Evolutionary conservation across 2,113 vertebrate species (phyloP).

Genomic region (Cyrtonyx montezumae): DNA sequence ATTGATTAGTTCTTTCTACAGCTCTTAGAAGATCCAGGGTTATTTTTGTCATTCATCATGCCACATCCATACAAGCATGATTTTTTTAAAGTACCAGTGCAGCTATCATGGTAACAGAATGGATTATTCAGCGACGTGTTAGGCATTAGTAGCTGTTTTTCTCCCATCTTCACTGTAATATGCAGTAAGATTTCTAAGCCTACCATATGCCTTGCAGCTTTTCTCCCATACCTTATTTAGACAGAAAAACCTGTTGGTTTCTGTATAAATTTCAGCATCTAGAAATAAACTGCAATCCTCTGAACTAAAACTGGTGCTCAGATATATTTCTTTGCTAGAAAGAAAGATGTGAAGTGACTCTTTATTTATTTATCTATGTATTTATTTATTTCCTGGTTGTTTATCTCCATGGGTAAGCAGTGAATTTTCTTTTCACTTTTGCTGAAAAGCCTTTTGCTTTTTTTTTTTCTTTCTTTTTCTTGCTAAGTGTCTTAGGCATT

Average conservation of each 20-base stretch:
- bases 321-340: neutral
- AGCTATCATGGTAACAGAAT: conserved; percentile 32
- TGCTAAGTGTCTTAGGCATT: neutral
- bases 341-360: neutral
- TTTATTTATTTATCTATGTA: neutral
- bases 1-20: conserved; percentile 47
- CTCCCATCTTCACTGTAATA: neutral
- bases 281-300: conserved; percentile 48
- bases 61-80: neutral
- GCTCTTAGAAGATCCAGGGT: conserved; percentile 32
- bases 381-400: neutral
- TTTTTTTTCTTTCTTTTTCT: too few species aligned
- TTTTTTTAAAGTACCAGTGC: conserved; percentile 14
- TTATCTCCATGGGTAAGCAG: neutral
- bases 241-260: conserved; percentile 38
- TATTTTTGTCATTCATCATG: conserved; percentile 51
- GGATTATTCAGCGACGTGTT: neutral
- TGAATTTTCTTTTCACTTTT: neutral
- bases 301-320: conserved; percentile 8
- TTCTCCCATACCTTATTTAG: conserved; percentile 43
- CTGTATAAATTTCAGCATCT: conserved; percentile 40
- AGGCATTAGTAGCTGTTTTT: conserved; percentile 17
- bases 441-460: neutral
- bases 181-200: conserved; percentile 28
- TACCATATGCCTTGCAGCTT: conserved; percentile 18